These are phyloP conservation scores for Pelobates fuscus DNA, from an alignment of 2,113 vertebrate genomes.

Conservation along the genomic window DNA sequence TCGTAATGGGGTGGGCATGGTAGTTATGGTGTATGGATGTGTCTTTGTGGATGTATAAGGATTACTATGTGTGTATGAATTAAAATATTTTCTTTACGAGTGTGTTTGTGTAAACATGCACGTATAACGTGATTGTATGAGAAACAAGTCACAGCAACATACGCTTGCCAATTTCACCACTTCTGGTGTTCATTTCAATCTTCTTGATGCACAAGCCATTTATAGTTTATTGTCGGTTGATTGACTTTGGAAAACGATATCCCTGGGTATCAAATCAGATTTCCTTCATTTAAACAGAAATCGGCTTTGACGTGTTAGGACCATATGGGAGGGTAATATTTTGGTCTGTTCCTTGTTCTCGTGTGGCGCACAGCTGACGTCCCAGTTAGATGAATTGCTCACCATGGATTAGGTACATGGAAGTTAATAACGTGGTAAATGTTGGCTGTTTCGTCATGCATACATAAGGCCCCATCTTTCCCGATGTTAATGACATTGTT, in stretches of 20 bases:
- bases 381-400: conserved; percentile 12
- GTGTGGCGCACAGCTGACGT: conserved; percentile 14
- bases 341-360: not conserved
- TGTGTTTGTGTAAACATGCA: no score
- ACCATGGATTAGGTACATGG: conserved; percentile 1
- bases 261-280: conserved; percentile 24
- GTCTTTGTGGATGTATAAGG: no score
- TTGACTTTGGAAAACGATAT: not conserved
- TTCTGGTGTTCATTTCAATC: not conserved
- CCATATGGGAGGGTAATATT: conserved; percentile 33
- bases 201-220: not conserved
- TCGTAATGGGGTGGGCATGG: no score
- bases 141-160: not conserved
- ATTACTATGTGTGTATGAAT: no score
- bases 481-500: conserved; percentile 1
- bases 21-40: no score
- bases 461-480: conserved; percentile 9
- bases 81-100: no score
- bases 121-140: not conserved
- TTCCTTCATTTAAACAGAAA: conserved; percentile 1
- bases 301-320: conserved; percentile 3
- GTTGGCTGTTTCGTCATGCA: conserved; percentile 20
- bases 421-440: conserved; percentile 36
- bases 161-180: no score
- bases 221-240: not conserved